Evolutionary conservation across 2,797 vertebrate genomes (phyloP), one percentile per base, ranked within the genome.

Genomic region (Gymnoscopelus braueri): DNA sequence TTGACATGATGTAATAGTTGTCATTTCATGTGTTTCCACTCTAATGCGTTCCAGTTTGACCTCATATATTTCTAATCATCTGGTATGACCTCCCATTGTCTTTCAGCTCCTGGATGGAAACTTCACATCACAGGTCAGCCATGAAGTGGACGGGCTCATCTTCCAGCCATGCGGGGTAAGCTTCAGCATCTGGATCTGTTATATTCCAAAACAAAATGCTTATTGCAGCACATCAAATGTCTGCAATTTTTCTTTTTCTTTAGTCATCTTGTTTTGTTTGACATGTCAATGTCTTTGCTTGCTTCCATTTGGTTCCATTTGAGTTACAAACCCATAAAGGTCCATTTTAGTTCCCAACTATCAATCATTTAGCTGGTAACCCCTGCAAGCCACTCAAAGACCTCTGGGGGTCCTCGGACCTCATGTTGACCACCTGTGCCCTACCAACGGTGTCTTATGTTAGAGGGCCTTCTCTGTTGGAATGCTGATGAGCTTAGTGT

Each of bases 111-210:
- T 99, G 81, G 98, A 97, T 92, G 97, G 97, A 93, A 98, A 93
- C 87, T 99, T 99, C 94, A 96, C 95, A 35, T 96, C 95, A 86
- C 97, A 98, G 94, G 97, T 99, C 88, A 98, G 97, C 91, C 98
- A 99, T 66, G 97, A 99, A 94, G 95, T 98, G 59, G 98, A 99
- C 80, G 98, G 98, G 75, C 94, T 99, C 65, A 97, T 99, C 93
- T 99, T 99, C 93, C 98, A 99, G 85, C 98, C 97, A 60, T 94
- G 93, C 51, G 97, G 96, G 93, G 97, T 98, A 94, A 98, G 97
- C 91, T 54, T 77, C 63, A 14, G 51, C 63, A 13, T 69, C 32
- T 63, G 66, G 63, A 13, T 65, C 48, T 70, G 71, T 84, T 64
- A 56, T 67, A 75, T 74, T 57, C 77, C 57, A 75, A 58, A 74